phyloP scores from a whole-genome alignment of 2,113 vertebrate genomes.

The Sapajus apella region DNA sequence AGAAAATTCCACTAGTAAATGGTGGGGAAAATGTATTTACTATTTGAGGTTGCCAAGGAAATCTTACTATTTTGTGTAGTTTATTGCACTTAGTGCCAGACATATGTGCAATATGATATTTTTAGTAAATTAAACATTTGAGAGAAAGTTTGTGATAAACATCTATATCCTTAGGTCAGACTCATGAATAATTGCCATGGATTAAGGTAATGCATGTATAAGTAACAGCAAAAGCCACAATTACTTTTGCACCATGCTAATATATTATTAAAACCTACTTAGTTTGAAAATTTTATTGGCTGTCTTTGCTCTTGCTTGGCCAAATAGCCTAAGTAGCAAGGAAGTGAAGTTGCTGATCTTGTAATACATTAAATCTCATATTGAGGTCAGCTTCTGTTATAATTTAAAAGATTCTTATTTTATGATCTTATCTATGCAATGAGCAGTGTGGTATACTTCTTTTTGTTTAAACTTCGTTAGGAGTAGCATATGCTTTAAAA shows the following conservation, averaged over 20 bases:
- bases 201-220: background rate
- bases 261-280: background rate
- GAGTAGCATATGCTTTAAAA: background rate
- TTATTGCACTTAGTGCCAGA: background rate
- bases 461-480: background rate
- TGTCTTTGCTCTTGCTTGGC: background rate
- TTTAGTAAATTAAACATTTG: constrained; percentile 16
- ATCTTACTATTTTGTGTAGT: background rate
- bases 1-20: background rate
- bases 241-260: too few relatives aligned
- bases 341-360: background rate
- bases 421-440: background rate
- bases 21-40: background rate
- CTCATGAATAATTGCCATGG: background rate
- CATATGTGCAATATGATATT: background rate
- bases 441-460: background rate
- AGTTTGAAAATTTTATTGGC: background rate
- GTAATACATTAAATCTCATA: background rate
- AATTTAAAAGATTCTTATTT: constrained; percentile 3
- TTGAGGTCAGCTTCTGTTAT: background rate
- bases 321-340: background rate
- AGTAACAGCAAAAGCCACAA: background rate
- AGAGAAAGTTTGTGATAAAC: background rate
- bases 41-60: background rate
- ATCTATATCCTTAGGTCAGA: background rate